A percentile compares a stretch with the other conserved stretches of the same genome.
Evolutionary conservation across 30 jellyfish, hydroid and myxozoan genomes (phyloP).

Genomic region (Euphysa ruthae): DNA sequence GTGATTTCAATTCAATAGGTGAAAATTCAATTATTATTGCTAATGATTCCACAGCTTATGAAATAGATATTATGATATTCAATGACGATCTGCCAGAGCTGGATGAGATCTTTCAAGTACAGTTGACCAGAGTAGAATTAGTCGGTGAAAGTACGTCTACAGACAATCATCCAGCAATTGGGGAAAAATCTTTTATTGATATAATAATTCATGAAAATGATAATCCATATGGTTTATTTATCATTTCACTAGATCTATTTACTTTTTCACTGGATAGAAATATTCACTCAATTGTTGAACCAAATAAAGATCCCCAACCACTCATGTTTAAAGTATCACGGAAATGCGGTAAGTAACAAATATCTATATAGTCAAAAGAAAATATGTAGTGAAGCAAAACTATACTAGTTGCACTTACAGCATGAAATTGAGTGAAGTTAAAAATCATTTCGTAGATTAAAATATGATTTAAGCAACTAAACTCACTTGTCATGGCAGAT

Average conservation of each 20-base stretch:
- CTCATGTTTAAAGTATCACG: slow-evolving; percentile 44
- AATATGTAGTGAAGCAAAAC: too few relatives aligned
- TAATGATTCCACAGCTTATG: slow-evolving; percentile 35
- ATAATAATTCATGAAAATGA: slow-evolving; percentile 72
- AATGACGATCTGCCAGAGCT: slow-evolving; percentile 68
- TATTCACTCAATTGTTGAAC: slow-evolving; percentile 48
- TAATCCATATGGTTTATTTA: slow-evolving; percentile 73
- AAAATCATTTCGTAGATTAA: too few relatives aligned
- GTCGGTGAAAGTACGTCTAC: slow-evolving; percentile 26
- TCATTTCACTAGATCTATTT: slow-evolving; percentile 25
- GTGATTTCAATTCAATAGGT: slow-evolving; percentile 38
- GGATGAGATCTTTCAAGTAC: slow-evolving; percentile 53
- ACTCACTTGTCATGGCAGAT: too few relatives aligned
- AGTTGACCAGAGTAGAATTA: slow-evolving; percentile 37
- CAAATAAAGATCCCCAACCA: slow-evolving; percentile 38
- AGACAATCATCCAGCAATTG: slow-evolving; percentile 25
- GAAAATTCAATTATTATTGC: slow-evolving; percentile 5
- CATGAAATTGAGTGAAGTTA: too few relatives aligned
- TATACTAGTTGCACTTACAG: too few relatives aligned
- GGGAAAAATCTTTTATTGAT: slow-evolving; percentile 26
- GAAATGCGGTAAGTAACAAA: slow-evolving; percentile 44
- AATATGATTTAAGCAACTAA: too few relatives aligned
- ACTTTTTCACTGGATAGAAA: slow-evolving; percentile 16
- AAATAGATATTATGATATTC: slow-evolving; percentile 27
- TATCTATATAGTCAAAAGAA: too few relatives aligned